Evolutionary conservation across 2,113 vertebrate species (phyloP).

Genomic region (Nansenia antarctica): DNA sequence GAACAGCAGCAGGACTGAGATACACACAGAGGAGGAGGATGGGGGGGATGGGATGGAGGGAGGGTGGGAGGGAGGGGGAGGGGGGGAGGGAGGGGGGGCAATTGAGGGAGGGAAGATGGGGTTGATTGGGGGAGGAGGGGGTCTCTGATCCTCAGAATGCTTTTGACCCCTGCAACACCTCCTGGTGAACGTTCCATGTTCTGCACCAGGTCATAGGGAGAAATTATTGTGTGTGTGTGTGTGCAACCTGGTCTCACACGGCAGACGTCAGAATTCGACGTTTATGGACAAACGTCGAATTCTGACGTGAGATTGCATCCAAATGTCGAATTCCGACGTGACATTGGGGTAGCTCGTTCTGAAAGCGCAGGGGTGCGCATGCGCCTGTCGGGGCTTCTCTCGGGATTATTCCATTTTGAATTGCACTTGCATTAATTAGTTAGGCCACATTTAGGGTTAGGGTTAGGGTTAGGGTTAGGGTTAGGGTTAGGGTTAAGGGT

Average conservation of each 20-base stretch:
- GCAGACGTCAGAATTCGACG: too few species aligned
- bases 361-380: too few species aligned
- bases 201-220: constrained; percentile 46
- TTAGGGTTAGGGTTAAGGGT: background rate
- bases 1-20: constrained; percentile 28
- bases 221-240: constrained; percentile 52
- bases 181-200: constrained; percentile 33
- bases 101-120: background rate
- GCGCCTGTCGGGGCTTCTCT: too few species aligned
- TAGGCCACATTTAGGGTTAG: too few species aligned
- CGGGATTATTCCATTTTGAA: too few species aligned
- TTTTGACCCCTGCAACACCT: constrained; percentile 71
- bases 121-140: constrained; percentile 30
- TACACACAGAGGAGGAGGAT: constrained; percentile 1
- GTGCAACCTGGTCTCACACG: too few species aligned
- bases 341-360: too few species aligned
- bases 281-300: too few species aligned
- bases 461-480: background rate
- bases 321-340: too few species aligned
- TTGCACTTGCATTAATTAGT: too few species aligned
- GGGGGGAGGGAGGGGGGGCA: constrained; percentile 1
- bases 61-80: background rate
- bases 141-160: constrained; percentile 67
- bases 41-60: background rate
- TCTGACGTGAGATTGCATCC: too few species aligned